These are phyloP conservation scores for Peucedramus taeniatus DNA, from an alignment of 2,113 vertebrate species.

Conservation along the genomic window DNA sequence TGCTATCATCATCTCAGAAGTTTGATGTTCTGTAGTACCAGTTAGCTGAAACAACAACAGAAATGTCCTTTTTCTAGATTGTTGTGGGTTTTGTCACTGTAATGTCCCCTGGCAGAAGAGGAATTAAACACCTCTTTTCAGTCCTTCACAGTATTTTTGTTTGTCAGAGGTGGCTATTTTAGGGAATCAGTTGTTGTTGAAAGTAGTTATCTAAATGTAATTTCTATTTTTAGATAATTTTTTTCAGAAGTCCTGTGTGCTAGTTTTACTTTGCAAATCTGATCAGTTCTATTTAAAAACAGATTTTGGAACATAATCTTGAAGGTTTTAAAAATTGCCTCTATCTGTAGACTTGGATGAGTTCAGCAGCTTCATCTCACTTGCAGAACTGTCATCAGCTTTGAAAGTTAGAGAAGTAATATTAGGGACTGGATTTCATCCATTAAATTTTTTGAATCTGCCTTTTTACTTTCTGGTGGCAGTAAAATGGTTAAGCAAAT, in stretches of 20 bases:
- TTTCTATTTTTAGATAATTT: not conserved
- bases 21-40: not conserved
- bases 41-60: not conserved
- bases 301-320: not conserved
- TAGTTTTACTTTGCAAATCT: not conserved
- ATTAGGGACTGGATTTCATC: not conserved
- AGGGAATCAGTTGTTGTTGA: not conserved
- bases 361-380: not conserved
- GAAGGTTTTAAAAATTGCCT: not conserved
- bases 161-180: not conserved
- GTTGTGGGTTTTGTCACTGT: not conserved
- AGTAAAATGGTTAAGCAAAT: conserved; percentile 22
- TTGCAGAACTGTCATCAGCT: not conserved
- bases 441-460: not conserved
- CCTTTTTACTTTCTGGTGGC: not conserved
- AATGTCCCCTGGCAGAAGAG: not conserved
- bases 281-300: not conserved
- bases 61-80: not conserved
- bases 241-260: not conserved
- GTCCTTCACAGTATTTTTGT: not conserved
- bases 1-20: not conserved
- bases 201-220: not conserved
- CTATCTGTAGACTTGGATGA: not conserved
- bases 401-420: not conserved
- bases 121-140: not conserved